Conservation (phyloP, 2,888 invertebrate genomes). For the Melinaea menophilus region DNA sequence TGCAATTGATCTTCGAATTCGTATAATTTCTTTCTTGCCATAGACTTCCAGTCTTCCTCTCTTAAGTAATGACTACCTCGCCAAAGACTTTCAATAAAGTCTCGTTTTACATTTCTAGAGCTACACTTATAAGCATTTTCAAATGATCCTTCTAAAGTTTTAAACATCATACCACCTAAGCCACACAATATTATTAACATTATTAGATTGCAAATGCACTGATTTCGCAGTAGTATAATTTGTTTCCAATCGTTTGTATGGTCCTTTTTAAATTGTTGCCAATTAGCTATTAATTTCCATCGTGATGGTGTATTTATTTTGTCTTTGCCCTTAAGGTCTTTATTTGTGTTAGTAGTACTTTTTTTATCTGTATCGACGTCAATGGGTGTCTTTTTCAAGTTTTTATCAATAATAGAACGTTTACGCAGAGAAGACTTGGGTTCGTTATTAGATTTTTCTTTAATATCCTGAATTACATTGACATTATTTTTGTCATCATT, state of each 20-base stretch:
- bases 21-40: slow-evolving; percentile 87
- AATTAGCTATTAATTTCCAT: slow-evolving; percentile 70
- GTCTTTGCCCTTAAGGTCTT: slow-evolving; percentile 2
- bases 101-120: slow-evolving; percentile 89
- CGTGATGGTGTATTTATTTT: slow-evolving; percentile 48
- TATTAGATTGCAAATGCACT: slow-evolving; percentile 83
- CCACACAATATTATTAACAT: slow-evolving; percentile 85
- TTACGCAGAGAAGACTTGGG: slow-evolving; percentile 53
- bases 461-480: slow-evolving; percentile 43
- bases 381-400: slow-evolving; percentile 38
- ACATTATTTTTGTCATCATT: slow-evolving; percentile 48
- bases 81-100: slow-evolving; percentile 91
- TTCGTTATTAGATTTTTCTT: slow-evolving; percentile 34
- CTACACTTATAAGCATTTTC: slow-evolving; percentile 93
- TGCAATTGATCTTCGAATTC: slow-evolving; percentile 93
- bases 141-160: slow-evolving; percentile 89
- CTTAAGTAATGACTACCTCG: slow-evolving; percentile 87
- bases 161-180: slow-evolving; percentile 87
- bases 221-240: slow-evolving; percentile 78
- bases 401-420: slow-evolving; percentile 47
- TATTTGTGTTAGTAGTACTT: background rate
- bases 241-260: slow-evolving; percentile 76
- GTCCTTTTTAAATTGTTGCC: slow-evolving; percentile 78
- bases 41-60: slow-evolving; percentile 93
- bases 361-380: slow-evolving; percentile 37